Conservation (phyloP, 2,113 vertebrate species). For the Potamarius usumacintae region DNA sequence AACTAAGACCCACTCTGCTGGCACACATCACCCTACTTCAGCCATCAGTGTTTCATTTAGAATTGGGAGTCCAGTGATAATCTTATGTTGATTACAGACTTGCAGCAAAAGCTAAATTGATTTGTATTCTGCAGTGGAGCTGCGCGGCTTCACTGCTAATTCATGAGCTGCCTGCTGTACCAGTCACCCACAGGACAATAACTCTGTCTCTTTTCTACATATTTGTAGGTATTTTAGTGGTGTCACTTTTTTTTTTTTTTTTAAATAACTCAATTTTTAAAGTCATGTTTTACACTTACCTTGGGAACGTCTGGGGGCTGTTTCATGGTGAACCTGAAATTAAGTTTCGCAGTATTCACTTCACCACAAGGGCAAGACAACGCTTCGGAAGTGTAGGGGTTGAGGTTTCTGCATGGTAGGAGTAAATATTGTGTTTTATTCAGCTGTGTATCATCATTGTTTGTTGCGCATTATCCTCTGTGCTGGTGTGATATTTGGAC, state of each 20-base stretch:
- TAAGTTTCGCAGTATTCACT: constrained; percentile 3
- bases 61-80: neutral
- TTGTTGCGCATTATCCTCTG: neutral
- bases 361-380: neutral
- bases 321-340: neutral
- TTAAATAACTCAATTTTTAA: neutral
- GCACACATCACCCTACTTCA: neutral
- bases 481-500: neutral
- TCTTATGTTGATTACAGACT: constrained; percentile 25
- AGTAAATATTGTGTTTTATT: neutral
- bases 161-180: constrained; percentile 20
- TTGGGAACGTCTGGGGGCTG: constrained; percentile 13
- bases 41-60: constrained; percentile 15
- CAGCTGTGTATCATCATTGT: neutral
- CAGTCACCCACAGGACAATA: neutral
- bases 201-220: constrained; percentile 2
- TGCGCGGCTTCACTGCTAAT: neutral
- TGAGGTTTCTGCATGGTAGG: neutral
- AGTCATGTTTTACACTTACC: neutral
- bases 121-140: constrained; percentile 45
- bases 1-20: neutral
- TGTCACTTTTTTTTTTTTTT: neutral
- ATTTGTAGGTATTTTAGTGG: neutral
- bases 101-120: constrained; percentile 41
- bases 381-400: neutral